Base-by-base conservation (phyloP, 2,888 invertebrate genomes). In the Drosophila atripex region DNA sequence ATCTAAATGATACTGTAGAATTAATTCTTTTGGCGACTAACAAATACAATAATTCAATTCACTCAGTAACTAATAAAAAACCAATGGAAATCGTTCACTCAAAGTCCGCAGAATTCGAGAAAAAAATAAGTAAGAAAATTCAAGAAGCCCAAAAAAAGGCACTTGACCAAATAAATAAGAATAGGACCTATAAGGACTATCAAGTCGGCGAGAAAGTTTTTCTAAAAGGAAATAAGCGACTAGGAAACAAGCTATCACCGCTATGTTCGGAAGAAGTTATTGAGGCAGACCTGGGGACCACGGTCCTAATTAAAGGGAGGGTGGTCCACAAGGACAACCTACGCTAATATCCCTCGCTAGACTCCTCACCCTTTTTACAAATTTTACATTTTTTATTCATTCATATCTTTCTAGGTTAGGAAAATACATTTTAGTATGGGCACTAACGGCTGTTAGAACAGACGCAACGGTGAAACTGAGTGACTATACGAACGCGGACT, bases 141-240 rank as follows among this genome's bases (percentile, higher is more conserved):
- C 8, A 18, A 14, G 14, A 21, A 6, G 32, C 55, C 5, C 55
- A 55, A 38, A 39, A 11, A 11, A 47, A n/a, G n/a, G n/a, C n/a
- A n/a, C n/a, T n/a, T n/a, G n/a, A n/a, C n/a, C n/a, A n/a, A n/a
- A n/a, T n/a, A n/a, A n/a, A n/a, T n/a, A n/a, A 12, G 28, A 3
- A 23, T 5, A 23, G 46, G 18, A n/a, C 9, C 0, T 18, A 39
- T n/a, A 47, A 25, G 35, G 12, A 0, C 3, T 55, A 35, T 12
- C 14, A 25, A 8, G 46, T 55, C 9, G 55, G 46, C 5, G 47
- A 47, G 8, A 55, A 55, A 16, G 55, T 55, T 2, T 39, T 45
- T 6, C 11, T 55, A 7, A 55, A 55, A 12, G 8, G 18, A 2
- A 47, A 55, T 12, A 46, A 46, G 12, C n/a, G 55, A 8, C 16